phyloP scores from a whole-genome alignment of 2,888 invertebrate species.

The Lepidonotus clava region DNA sequence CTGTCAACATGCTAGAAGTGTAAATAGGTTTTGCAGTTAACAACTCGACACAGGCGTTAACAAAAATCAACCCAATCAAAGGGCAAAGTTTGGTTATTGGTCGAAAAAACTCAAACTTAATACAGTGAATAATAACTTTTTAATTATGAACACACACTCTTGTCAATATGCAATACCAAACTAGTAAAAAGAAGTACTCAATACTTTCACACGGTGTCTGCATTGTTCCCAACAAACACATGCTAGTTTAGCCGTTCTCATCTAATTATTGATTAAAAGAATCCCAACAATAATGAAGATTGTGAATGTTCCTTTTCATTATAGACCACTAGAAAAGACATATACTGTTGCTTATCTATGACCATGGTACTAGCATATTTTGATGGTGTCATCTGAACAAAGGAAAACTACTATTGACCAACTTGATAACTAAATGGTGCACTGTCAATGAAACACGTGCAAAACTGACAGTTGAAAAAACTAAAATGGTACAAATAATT shows the following conservation, averaged over 20 bases:
- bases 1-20: not conserved
- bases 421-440: not conserved
- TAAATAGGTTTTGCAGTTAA: no score
- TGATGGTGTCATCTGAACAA: not conserved
- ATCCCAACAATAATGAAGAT: not conserved
- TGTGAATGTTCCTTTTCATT: not conserved
- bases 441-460: slow-evolving; percentile 40
- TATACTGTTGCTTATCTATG: not conserved
- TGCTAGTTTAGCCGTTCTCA: not conserved
- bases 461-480: not conserved
- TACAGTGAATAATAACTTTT: not conserved
- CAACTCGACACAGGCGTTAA: no score
- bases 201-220: not conserved
- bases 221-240: slow-evolving; percentile 3
- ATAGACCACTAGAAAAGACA: no score
- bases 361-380: slow-evolving; percentile 10
- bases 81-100: no score
- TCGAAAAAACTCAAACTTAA: not conserved
- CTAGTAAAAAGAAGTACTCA: not conserved
- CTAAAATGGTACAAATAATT: slow-evolving; percentile 25
- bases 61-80: no score
- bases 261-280: not conserved
- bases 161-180: not conserved
- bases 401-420: slow-evolving; percentile 37
- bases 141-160: not conserved